phyloP scores from a whole-genome alignment of 1,140 invertebrate species.

The Drosophila azteca region DNA sequence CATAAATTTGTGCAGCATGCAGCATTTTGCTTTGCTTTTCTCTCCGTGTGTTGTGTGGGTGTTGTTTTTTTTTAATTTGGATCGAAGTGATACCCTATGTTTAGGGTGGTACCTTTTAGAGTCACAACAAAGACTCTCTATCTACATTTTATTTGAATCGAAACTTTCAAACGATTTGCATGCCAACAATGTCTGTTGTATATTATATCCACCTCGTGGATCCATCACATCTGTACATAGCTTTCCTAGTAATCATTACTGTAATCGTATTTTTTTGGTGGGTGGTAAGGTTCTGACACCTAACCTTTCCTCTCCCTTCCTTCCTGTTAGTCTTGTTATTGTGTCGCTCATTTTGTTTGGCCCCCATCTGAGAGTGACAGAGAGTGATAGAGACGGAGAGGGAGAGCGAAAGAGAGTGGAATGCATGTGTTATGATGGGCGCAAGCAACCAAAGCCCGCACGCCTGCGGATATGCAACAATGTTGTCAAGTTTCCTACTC shows the following conservation, averaged over 20 bases:
- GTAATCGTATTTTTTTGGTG: conserved; percentile 30
- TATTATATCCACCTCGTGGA: too few species aligned
- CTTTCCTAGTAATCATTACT: too few species aligned
- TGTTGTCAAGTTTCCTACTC: conserved; percentile 66
- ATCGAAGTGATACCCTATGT: too few species aligned
- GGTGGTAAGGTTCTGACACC: not conserved
- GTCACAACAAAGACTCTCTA: too few species aligned
- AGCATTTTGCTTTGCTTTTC: conserved; percentile 53
- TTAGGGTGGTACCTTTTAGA: too few species aligned
- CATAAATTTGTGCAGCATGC: conserved; percentile 63
- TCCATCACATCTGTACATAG: too few species aligned
- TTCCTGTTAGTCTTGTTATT: not conserved
- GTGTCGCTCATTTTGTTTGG: conserved; percentile 38
- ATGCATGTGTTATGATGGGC: conserved; percentile 36
- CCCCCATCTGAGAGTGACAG: not conserved
- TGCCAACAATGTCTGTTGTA: too few species aligned
- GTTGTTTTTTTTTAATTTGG: too few species aligned
- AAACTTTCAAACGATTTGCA: too few species aligned
- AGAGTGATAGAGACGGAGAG: not conserved
- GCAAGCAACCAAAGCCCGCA: conserved; percentile 41
- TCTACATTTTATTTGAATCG: too few species aligned
- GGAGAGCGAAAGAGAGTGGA: not conserved
- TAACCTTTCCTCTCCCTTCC: too few species aligned
- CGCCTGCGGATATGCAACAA: conserved; percentile 77
- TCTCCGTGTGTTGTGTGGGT: too few species aligned